phyloP scores from a whole-genome alignment of 1,140 invertebrate species.

The Artemia franciscana region DNA sequence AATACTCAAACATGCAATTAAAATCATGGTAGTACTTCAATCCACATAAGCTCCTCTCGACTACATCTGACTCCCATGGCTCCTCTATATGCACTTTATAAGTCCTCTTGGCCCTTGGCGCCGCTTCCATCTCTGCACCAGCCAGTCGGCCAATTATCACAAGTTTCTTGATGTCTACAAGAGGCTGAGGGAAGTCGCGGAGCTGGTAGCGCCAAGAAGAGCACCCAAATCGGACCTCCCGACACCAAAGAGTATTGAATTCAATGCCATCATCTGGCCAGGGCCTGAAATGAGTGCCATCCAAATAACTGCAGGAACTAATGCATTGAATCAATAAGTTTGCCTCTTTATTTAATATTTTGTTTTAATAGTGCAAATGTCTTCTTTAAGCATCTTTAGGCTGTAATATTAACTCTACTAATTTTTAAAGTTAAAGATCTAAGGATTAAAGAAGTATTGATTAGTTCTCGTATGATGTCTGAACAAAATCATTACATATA shows the following conservation, averaged over 20 bases:
- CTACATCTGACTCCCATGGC: conserved; percentile 22
- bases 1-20: conserved; percentile 72
- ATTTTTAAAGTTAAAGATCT: too few species aligned
- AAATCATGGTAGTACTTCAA: conserved; percentile 95
- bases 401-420: too few species aligned
- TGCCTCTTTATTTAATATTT: too few species aligned
- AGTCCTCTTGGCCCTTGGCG: conserved; percentile 34
- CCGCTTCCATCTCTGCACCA: conserved; percentile 66
- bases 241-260: conserved; percentile 80
- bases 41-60: conserved; percentile 59
- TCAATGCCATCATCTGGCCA: conserved; percentile 76
- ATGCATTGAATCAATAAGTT: too few species aligned
- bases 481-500: too few species aligned
- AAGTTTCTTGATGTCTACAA: conserved; percentile 55
- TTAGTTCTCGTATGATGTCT: too few species aligned
- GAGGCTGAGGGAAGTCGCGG: conserved; percentile 84
- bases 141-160: conserved; percentile 68
- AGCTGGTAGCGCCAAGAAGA: conserved; percentile 63
- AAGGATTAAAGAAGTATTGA: too few species aligned
- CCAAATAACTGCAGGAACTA: too few species aligned
- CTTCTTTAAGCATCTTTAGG: too few species aligned
- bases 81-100: conserved; percentile 20
- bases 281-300: too few species aligned
- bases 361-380: too few species aligned
- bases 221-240: conserved; percentile 52